phyloP scores from a whole-genome alignment of 1,140 invertebrate genomes.

The Neuroterus valhalla region DNA sequence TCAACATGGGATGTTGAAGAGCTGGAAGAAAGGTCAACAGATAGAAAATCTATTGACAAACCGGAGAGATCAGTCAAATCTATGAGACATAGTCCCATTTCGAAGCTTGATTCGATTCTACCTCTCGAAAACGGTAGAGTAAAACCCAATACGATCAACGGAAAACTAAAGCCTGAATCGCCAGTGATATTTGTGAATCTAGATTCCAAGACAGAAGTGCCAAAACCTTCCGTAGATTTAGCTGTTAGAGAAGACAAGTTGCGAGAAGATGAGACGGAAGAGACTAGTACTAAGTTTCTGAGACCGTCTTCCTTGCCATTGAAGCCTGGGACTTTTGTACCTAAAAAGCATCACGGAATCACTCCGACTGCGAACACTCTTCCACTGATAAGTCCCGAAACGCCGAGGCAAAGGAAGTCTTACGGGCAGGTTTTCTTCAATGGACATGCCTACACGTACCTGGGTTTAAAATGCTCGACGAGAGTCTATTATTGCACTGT shows the following conservation, averaged over 20 bases:
- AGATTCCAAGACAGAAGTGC: constrained; percentile 56
- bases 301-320: constrained; percentile 86
- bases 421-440: constrained; percentile 91
- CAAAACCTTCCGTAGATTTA: constrained; percentile 53
- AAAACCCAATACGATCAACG: constrained; percentile 47
- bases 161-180: constrained; percentile 39
- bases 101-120: constrained; percentile 45
- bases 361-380: constrained; percentile 85
- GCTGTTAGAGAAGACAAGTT: constrained; percentile 44
- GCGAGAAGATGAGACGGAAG: constrained; percentile 49
- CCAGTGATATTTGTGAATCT: constrained; percentile 52
- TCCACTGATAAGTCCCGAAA: constrained; percentile 90
- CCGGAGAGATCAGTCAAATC: constrained; percentile 5
- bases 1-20: constrained; percentile 55
- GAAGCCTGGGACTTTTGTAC: constrained; percentile 86
- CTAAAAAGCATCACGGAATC: constrained; percentile 85
- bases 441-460: constrained; percentile 93
- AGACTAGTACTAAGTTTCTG: constrained; percentile 79
- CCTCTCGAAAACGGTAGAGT: constrained; percentile 53
- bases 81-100: constrained; percentile 17
- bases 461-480: constrained; percentile 93
- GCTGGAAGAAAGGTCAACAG: constrained; percentile 36
- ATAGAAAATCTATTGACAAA: not conserved
- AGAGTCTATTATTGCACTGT: constrained; percentile 94
- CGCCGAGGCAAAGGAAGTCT: constrained; percentile 90